A percentile compares a stretch with the other conserved stretches of the same genome.
Conservation (phyloP, 2,888 invertebrate species). For the Leuctra nigra region DNA sequence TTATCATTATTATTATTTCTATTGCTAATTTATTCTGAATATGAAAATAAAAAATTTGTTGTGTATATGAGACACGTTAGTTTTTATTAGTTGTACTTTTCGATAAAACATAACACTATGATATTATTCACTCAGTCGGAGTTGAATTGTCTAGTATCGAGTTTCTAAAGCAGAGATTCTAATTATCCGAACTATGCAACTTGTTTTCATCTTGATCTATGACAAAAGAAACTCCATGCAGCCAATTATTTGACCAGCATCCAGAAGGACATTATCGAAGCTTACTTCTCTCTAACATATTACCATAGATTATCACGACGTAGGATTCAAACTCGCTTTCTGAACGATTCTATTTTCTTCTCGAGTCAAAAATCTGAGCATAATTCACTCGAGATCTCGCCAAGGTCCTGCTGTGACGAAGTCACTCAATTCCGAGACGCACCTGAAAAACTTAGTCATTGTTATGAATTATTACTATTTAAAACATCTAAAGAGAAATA, state of each 20-base stretch:
- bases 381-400: constrained; percentile 26
- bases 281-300: constrained; percentile 17
- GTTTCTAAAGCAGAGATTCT: too few relatives aligned
- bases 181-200: too few relatives aligned
- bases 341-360: background rate
- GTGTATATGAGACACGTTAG: too few relatives aligned
- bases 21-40: too few relatives aligned
- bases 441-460: background rate
- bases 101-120: too few relatives aligned
- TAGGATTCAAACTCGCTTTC: constrained; percentile 11
- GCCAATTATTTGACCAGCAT: constrained; percentile 26
- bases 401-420: constrained; percentile 27
- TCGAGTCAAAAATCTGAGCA: constrained; percentile 19
- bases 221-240: constrained; percentile 23
- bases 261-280: constrained; percentile 6
- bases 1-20: too few relatives aligned
- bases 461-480: constrained; percentile 11
- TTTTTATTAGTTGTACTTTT: too few relatives aligned
- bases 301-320: constrained; percentile 18
- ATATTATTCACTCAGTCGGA: too few relatives aligned
- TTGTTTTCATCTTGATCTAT: too few relatives aligned
- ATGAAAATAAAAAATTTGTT: too few relatives aligned
- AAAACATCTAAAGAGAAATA: background rate
- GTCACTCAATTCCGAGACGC: constrained; percentile 23
- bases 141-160: too few relatives aligned